These are phyloP conservation scores for Nasalis larvatus DNA, from an alignment of 2,113 vertebrate species.

Conservation along the genomic window DNA sequence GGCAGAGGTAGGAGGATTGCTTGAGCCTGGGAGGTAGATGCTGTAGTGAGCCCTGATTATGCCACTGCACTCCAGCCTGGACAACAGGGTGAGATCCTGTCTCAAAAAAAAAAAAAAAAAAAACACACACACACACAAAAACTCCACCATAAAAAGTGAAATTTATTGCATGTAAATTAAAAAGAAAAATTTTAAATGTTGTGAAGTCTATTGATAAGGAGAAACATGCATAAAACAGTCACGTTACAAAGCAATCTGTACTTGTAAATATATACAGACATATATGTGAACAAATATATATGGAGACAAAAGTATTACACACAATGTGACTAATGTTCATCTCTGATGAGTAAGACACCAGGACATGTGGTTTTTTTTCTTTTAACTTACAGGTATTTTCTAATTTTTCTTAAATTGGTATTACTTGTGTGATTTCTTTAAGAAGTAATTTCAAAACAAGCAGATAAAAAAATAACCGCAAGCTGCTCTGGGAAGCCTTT, in stretches of 20 bases:
- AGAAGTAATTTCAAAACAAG: conserved; percentile 13
- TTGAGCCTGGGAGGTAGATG: too few species aligned
- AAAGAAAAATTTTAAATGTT: not conserved
- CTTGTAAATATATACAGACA: not conserved
- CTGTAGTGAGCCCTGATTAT: too few species aligned
- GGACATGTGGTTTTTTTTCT: not conserved
- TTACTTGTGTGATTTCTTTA: conserved; percentile 6
- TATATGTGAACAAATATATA: not conserved
- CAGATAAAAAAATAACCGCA: not conserved
- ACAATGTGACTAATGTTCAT: not conserved
- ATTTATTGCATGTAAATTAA: not conserved
- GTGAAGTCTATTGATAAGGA: not conserved
- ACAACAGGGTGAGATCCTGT: too few species aligned
- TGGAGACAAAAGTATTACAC: not conserved
- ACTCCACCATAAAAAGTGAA: not conserved
- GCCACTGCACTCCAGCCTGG: too few species aligned
- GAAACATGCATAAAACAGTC: not conserved
- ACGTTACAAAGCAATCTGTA: not conserved
- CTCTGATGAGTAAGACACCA: not conserved
- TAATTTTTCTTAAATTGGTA: not conserved
- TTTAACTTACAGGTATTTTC: conserved; percentile 10
- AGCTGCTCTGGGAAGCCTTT: not conserved
- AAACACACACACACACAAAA: too few species aligned
- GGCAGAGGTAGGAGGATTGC: too few species aligned
- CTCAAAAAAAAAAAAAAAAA: not conserved